phyloP scores from a whole-genome alignment of 1,140 invertebrate species.

The Papilio xuthus region DNA sequence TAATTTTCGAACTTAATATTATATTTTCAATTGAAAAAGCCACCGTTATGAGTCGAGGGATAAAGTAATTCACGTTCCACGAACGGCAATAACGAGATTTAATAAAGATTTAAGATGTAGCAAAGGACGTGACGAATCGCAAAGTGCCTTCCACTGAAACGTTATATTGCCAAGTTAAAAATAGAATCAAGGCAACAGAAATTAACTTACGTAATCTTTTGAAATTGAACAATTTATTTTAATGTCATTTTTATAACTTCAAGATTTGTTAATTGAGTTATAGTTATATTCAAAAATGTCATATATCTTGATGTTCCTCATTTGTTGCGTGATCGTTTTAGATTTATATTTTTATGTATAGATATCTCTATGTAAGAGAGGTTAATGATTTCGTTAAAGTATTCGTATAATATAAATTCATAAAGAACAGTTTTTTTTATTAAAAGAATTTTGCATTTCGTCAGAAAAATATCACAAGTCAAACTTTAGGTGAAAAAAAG shows the following conservation, averaged over 20 bases:
- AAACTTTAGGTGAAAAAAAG: background rate
- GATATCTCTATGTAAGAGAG: too few species aligned
- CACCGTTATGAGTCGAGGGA: conserved; percentile 5
- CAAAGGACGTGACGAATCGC: conserved; percentile 11
- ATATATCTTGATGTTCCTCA: too few species aligned
- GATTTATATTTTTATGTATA: too few species aligned
- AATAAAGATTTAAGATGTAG: conserved; percentile 28
- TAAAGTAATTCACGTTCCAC: conserved; percentile 20
- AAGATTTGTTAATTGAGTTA: too few species aligned
- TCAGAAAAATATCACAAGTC: too few species aligned
- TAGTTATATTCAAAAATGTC: too few species aligned
- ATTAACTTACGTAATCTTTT: conserved; percentile 24
- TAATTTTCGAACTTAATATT: background rate
- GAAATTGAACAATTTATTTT: background rate
- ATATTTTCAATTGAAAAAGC: conserved; percentile 9
- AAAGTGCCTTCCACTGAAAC: conserved; percentile 17
- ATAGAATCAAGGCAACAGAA: conserved; percentile 11
- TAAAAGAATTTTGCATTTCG: too few species aligned
- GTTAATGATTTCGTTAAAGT: too few species aligned
- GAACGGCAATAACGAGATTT: conserved; percentile 20
- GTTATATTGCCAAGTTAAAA: conserved; percentile 22
- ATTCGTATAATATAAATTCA: too few species aligned
- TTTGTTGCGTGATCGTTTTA: too few species aligned
- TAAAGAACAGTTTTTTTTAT: too few species aligned
- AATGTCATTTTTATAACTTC: background rate